phyloP scores from a whole-genome alignment of 2,888 invertebrate genomes.

The Neria commutata region DNA sequence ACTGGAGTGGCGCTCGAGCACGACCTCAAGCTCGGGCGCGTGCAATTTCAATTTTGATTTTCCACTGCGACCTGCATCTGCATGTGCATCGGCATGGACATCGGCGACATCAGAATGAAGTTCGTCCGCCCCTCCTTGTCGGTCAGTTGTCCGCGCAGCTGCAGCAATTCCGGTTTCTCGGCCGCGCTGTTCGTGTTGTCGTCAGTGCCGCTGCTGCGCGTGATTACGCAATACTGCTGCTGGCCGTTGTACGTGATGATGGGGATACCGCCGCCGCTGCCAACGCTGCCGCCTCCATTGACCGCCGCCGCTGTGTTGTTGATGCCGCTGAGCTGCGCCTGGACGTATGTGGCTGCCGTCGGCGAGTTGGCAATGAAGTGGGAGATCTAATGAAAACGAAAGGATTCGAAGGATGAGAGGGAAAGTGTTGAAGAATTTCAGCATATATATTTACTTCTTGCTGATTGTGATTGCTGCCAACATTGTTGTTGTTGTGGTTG shows the following conservation, averaged over 20 bases:
- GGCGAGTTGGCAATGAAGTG: conserved; percentile 58
- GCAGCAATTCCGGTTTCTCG: conserved; percentile 45
- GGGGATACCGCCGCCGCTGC: conserved; percentile 40
- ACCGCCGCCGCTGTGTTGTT: conserved; percentile 20
- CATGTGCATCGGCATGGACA: conserved; percentile 36
- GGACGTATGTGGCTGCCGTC: conserved; percentile 55
- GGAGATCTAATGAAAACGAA: conserved; percentile 48
- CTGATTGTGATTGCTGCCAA: conserved; percentile 38
- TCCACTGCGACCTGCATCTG: conserved; percentile 23
- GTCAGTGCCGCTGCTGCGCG: conserved; percentile 36
- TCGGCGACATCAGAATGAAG: conserved; percentile 56
- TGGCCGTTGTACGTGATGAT: conserved; percentile 57
- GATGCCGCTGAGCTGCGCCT: conserved; percentile 48
- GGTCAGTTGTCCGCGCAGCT: conserved; percentile 37
- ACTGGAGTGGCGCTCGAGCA: no score
- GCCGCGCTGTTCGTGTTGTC: conserved; percentile 3
- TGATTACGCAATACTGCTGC: conserved; percentile 55
- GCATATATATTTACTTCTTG: conserved; percentile 59
- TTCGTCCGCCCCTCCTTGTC: conserved; percentile 44
- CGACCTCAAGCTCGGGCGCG: no score
- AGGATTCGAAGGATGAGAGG: conserved; percentile 25
- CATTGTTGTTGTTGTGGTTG: conserved; percentile 32
- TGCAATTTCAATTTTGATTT: conserved; percentile 12
- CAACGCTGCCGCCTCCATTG: conserved; percentile 28
- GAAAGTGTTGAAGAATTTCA: conserved; percentile 44